phyloP scores from a whole-genome alignment of 2,888 invertebrate species.

The Cryptus viduatorius region DNA sequence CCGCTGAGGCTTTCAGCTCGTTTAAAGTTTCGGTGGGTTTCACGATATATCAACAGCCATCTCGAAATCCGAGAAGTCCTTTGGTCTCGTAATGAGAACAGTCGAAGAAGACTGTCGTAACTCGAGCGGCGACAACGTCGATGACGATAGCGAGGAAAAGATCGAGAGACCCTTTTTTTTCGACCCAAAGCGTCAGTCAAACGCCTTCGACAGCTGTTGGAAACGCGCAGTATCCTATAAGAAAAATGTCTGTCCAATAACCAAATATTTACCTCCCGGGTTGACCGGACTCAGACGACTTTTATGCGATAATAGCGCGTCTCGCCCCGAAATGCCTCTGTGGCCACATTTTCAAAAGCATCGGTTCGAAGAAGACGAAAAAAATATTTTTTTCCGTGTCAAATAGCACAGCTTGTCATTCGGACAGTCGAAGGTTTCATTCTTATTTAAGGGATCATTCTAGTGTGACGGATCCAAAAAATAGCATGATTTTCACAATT shows the following conservation, averaged over 20 bases:
- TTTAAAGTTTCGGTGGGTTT: slow-evolving; percentile 31
- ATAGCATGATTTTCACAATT: too few relatives aligned
- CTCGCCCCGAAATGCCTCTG: background rate
- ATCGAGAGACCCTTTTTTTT: slow-evolving; percentile 7
- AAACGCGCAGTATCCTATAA: background rate
- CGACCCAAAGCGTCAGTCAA: slow-evolving; percentile 26
- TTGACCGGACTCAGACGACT: slow-evolving; percentile 39
- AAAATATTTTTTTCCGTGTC: slow-evolving; percentile 10
- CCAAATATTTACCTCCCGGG: slow-evolving; percentile 34
- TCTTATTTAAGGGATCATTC: too few relatives aligned
- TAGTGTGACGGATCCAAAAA: too few relatives aligned
- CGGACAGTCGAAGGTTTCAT: too few relatives aligned
- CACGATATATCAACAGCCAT: background rate
- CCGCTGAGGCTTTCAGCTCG: slow-evolving; percentile 15
- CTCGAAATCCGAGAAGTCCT: slow-evolving; percentile 28
- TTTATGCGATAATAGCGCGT: slow-evolving; percentile 49
- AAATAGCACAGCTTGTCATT: slow-evolving; percentile 2
- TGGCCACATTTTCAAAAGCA: slow-evolving; percentile 27
- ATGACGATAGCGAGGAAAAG: background rate
- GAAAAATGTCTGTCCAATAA: slow-evolving; percentile 26
- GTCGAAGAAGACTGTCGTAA: slow-evolving; percentile 22
- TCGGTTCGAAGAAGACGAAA: background rate
- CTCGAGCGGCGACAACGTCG: slow-evolving; percentile 19
- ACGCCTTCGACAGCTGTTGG: slow-evolving; percentile 49
- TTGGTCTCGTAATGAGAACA: slow-evolving; percentile 43